Percentiles rank a stretch among this genome's conserved stretches.
These are phyloP conservation scores for Lepeophtheirus salmonis DNA, from an alignment of 1,140 invertebrate species.

Conservation along the genomic window DNA sequence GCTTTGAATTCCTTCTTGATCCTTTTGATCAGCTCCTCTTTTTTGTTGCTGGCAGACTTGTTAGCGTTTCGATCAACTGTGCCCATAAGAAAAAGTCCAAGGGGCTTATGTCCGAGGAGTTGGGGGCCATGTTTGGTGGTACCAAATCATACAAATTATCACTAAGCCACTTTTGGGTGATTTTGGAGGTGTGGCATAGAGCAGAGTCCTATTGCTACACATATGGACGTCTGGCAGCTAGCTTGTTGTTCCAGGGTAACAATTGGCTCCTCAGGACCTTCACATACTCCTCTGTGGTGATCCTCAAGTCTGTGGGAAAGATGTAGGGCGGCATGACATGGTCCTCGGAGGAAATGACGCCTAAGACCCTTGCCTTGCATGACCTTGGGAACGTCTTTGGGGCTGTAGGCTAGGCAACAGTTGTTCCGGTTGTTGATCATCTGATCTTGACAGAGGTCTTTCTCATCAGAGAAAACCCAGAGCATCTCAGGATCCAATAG, in stretches of 20 bases:
- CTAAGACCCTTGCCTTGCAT: not conserved
- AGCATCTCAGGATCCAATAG: not conserved
- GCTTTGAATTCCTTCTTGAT: not conserved
- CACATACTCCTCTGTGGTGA: not conserved
- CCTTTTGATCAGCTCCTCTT: not conserved
- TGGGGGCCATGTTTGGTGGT: not conserved
- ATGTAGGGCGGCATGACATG: not conserved
- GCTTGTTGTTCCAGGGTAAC: not conserved
- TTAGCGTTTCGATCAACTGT: not conserved
- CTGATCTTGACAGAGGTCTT: not conserved
- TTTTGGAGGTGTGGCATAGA: not conserved
- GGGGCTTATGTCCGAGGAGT: not conserved
- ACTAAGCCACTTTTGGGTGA: not conserved
- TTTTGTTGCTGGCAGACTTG: not conserved
- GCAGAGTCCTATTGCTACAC: not conserved
- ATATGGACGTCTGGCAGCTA: no score
- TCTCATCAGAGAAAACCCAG: no score
- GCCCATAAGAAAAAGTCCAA: not conserved
- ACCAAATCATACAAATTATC: not conserved
- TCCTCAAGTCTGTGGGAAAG: not conserved
- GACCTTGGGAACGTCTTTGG: not conserved
- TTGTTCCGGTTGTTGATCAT: not conserved
- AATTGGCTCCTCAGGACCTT: not conserved
- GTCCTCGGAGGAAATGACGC: not conserved
- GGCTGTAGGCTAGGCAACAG: not conserved